These are phyloP conservation scores for Drosophila tani DNA, from an alignment of 1,140 invertebrate species.

Conservation along the genomic window DNA sequence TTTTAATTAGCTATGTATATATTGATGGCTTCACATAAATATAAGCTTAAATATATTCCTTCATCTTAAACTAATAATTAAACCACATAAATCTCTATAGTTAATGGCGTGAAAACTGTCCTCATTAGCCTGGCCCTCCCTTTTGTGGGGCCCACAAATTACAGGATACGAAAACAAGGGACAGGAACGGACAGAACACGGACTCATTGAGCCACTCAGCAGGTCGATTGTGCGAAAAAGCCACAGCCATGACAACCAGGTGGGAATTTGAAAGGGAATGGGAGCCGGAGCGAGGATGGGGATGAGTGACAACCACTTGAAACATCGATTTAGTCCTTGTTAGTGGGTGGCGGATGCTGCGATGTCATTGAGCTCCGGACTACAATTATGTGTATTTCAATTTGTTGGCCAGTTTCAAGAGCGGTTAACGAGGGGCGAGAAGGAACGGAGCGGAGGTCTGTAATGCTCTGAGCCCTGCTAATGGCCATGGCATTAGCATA, in stretches of 20 bases:
- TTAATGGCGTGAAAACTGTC: background rate
- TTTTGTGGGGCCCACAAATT: background rate
- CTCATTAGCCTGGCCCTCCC: background rate
- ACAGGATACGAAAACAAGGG: constrained; percentile 10
- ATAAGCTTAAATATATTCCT: no score
- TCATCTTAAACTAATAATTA: no score
- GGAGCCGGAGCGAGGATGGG: background rate
- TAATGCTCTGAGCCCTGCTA: constrained; percentile 20
- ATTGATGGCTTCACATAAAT: no score
- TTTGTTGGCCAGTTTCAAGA: constrained; percentile 14
- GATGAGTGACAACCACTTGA: constrained; percentile 38
- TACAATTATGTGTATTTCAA: constrained; percentile 40
- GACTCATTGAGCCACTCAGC: constrained; percentile 30
- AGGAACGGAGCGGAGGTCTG: background rate
- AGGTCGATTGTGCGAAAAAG: constrained; percentile 52
- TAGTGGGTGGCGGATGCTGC: constrained; percentile 7
- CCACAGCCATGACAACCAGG: constrained; percentile 31
- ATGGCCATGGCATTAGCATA: constrained; percentile 35
- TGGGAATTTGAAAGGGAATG: background rate
- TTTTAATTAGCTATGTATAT: no score
- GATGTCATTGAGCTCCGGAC: constrained; percentile 31
- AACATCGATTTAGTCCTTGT: constrained; percentile 49
- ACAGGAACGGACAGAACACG: background rate
- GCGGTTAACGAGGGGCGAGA: constrained; percentile 8
- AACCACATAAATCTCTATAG: no score